Base-by-base conservation (phyloP, 2,113 vertebrate genomes). In the Psephotus haematonotus region DNA sequence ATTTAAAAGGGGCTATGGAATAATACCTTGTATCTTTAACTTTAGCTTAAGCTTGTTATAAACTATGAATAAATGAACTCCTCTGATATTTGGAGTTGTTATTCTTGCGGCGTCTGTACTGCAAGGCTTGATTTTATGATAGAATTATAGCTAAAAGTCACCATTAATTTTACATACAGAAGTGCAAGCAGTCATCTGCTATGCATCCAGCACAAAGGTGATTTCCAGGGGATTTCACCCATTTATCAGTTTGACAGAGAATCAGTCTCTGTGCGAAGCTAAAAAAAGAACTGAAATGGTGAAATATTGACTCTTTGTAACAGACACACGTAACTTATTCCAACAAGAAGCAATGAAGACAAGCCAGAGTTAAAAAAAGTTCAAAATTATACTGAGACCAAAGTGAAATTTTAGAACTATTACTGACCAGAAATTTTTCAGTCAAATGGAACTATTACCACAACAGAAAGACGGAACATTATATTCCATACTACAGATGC, bases 41-140 rank as follows among this genome's bases (percentile, higher is more conserved):
- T 57, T 92, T 43, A 83, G 33, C 53, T 88, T 59, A 24, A 83
- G 57, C 28, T 76, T 71, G 29, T 29, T 55, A 15, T 9, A 43
- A 88, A 39, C 47, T 43, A 33, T 13, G 23, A 88, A n/a, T n/a
- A 27, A 75, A 68, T 13, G 0, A 77, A 49, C 31, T 70, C 29
- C 64, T 72, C 50, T 55, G 57, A 39, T 35, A 37, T 0, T 0
- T 25, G 46, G 49, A 57, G 63, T 22, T n/a, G 24, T 31, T 55
- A 31, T n/a, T 83, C 41, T 72, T 0, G 0, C 7, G 37, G 65
- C 22, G 11, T 49, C 29, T 22, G 9, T 10, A 49, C 7, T 10
- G 6, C 52, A 72, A 52, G 55, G 35, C 6, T 69, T 71, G 7
- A 65, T 31, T 43, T 72, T 35, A 6, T 1, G 7, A 64, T 63